Evolutionary conservation across 1,140 invertebrate species (phyloP).

Genomic region (Nephotettix cincticeps): DNA sequence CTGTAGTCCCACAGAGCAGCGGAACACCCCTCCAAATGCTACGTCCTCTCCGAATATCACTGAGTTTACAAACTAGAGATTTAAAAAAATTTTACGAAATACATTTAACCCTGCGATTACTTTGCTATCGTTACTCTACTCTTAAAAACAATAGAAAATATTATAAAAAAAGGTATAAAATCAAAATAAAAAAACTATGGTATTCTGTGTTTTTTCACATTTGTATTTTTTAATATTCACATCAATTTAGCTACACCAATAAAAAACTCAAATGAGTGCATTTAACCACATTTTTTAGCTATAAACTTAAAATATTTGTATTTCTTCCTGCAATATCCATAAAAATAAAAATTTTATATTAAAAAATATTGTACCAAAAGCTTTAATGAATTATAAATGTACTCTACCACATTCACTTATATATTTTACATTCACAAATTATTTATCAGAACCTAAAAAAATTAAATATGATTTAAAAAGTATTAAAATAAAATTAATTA

Average conservation of each 20-base stretch:
- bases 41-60: slow-evolving; percentile 98
- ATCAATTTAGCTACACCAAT: background rate
- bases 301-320: too few species aligned
- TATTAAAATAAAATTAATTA: too few species aligned
- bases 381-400: too few species aligned
- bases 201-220: background rate
- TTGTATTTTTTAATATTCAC: background rate
- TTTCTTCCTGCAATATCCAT: too few species aligned
- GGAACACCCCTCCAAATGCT: slow-evolving; percentile 97
- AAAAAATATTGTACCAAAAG: too few species aligned
- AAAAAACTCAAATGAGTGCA: too few species aligned
- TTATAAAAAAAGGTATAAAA: background rate
- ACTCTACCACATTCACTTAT: too few species aligned
- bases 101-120: background rate
- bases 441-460: too few species aligned
- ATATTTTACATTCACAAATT: too few species aligned
- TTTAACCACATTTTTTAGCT: too few species aligned
- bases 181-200: background rate
- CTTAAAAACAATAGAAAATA: background rate
- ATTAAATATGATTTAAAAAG: too few species aligned
- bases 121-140: slow-evolving; percentile 11
- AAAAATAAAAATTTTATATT: too few species aligned
- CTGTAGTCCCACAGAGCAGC: slow-evolving; percentile 91
- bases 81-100: slow-evolving; percentile 7
- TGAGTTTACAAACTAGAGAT: slow-evolving; percentile 41